Percentiles rank a stretch among this genome's conserved stretches.
Evolutionary conservation across 2,888 invertebrate genomes (phyloP).

Genomic region (Crossocerus cetratus): DNA sequence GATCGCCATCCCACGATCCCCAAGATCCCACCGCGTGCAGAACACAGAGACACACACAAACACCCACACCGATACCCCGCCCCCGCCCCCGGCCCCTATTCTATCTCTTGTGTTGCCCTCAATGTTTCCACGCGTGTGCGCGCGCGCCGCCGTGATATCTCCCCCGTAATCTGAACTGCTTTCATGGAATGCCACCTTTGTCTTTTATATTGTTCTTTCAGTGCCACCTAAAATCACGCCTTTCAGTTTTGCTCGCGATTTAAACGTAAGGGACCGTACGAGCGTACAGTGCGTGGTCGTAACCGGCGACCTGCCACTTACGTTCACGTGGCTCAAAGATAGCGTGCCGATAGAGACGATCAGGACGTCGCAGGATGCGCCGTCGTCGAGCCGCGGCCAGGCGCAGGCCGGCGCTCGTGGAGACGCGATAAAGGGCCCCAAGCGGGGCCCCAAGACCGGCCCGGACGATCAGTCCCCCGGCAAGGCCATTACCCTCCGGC

Average conservation of each 20-base stretch:
- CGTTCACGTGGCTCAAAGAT: constrained; percentile 83
- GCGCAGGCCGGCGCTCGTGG: constrained; percentile 44
- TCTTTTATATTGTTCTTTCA: constrained; percentile 74
- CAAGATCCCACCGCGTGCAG: neutral
- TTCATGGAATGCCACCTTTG: constrained; percentile 66
- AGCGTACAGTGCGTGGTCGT: constrained; percentile 81
- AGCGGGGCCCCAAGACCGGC: constrained; percentile 50
- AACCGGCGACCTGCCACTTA: constrained; percentile 82
- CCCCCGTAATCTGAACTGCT: constrained; percentile 54
- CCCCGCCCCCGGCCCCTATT: no score
- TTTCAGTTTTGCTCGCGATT: constrained; percentile 82
- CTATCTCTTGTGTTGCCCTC: no score
- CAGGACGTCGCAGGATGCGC: constrained; percentile 63
- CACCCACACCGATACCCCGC: neutral
- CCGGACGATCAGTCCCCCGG: constrained; percentile 54
- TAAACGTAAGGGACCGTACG: constrained; percentile 81
- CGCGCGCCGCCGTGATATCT: constrained; percentile 25
- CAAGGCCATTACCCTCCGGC: constrained; percentile 79
- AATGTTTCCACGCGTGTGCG: neutral
- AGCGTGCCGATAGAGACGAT: constrained; percentile 77
- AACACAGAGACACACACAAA: constrained; percentile 4
- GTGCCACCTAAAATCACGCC: constrained; percentile 83
- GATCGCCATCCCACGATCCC: neutral
- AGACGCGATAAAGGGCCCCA: constrained; percentile 54
- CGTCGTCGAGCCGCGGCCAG: constrained; percentile 58